Conservation (phyloP, 2,113 vertebrate species). For the Chloroceryle aenea region DNA sequence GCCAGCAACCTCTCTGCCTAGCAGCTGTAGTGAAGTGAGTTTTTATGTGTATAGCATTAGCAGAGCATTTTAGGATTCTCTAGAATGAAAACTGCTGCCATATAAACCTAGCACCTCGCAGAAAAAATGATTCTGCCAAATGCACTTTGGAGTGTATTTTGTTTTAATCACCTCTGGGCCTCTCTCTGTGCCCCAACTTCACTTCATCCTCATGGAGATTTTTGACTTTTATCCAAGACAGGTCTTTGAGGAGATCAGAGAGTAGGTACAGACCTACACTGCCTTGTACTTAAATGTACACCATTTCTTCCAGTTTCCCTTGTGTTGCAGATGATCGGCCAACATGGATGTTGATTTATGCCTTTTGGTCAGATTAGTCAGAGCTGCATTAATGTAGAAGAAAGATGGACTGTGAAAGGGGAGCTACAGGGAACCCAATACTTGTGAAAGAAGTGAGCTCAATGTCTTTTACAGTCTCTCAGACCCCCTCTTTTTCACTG, state of each 20-base stretch:
- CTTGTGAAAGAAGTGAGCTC: background rate
- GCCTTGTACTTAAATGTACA: background rate
- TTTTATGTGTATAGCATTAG: constrained; percentile 48
- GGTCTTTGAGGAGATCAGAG: background rate
- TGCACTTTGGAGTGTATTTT: background rate
- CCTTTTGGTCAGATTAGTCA: background rate
- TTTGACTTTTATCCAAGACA: background rate
- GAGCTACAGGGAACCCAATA: background rate
- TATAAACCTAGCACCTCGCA: constrained; percentile 33
- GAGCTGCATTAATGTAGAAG: background rate
- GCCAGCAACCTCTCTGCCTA: constrained; percentile 24
- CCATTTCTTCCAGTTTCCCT: background rate
- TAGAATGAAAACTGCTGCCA: constrained; percentile 24
- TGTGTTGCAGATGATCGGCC: background rate
- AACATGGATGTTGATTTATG: background rate
- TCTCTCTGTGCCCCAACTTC: background rate
- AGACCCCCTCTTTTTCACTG: background rate
- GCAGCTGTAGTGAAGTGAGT: constrained; percentile 24
- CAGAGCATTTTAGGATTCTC: constrained; percentile 45
- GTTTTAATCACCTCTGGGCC: background rate
- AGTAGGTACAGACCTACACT: background rate
- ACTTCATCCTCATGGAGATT: background rate
- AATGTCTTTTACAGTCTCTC: background rate
- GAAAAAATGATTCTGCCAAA: background rate
- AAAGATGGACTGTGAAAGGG: background rate